Base-by-base conservation (phyloP, 2,888 invertebrate genomes). In the Ophion ellenae region DNA sequence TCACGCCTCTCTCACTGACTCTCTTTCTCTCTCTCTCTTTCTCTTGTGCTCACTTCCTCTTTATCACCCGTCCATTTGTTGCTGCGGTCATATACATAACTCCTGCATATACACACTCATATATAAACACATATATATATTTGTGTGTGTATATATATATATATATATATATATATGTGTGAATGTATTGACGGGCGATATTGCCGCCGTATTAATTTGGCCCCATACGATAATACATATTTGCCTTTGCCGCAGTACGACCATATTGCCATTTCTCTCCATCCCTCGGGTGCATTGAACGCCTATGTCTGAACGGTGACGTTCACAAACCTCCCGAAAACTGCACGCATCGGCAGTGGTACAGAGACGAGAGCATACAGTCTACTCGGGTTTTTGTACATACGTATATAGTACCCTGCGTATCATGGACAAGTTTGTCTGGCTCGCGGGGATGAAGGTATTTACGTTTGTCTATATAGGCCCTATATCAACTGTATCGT, bases 201-300 rank as follows among this genome's bases (percentile, higher is more conserved):
- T 82, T 82, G 78, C 64, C 74, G 45, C 24, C 36, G 74, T 71
- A 63, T 70, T 11, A 36, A 36, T 28, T n/a, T 28, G 17, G 66
- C n/a, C 69, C 61, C n/a, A 63, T 7, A n/a, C 61, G 78, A 81
- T 84, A 77, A 84, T 82, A 75, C 45, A 66, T 82, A 79, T 82
- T 81, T 82, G 70, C 61, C 57, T 66, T 75, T 70, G 69, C 69
- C 63, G 57, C 32, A 61, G 32, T 66, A 70, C 24, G 24, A 75
- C 59, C 69, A 78, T 70, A 32, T 77, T 61, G 28, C 24, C 24
- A 6, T 57, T 32, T 61, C 45, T 45, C 45, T 45, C 2, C 5
- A 36, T 66, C 47, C 45, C 10, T 0, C 11, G n/a, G 9, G n/a
- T 59, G 32, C 10, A 20, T 59, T 24, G 17, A 10, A 32, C 47